These are phyloP conservation scores for Hassar affinis DNA, from an alignment of 2,113 vertebrate species.

Conservation along the genomic window DNA sequence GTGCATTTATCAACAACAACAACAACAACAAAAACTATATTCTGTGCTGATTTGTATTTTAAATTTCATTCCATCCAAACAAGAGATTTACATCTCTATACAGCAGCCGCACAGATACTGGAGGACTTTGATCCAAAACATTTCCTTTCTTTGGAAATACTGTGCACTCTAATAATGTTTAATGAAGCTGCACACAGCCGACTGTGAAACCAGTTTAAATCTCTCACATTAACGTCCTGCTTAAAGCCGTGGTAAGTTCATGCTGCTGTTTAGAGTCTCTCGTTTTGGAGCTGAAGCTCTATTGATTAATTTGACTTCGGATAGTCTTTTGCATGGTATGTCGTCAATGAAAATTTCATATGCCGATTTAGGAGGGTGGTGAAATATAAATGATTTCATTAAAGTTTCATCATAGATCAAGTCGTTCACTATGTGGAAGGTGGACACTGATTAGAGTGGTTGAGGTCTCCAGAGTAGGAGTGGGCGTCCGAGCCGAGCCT, in stretches of 20 bases:
- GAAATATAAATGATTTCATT: slow-evolving; percentile 93
- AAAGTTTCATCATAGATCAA: slow-evolving; percentile 91
- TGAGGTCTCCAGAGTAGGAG: slow-evolving; percentile 46
- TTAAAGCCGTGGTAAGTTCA: slow-evolving; percentile 49
- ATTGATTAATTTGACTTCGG: slow-evolving; percentile 72
- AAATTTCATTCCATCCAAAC: not conserved
- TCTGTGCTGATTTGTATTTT: not conserved
- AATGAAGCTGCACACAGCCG: not conserved
- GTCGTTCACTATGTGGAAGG: slow-evolving; percentile 77
- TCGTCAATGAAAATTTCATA: slow-evolving; percentile 88
- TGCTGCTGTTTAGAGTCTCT: slow-evolving; percentile 64
- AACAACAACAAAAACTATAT: too few species aligned
- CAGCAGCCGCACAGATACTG: not conserved
- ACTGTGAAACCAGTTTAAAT: not conserved
- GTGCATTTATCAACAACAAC: too few species aligned
- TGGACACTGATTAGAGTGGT: slow-evolving; percentile 74
- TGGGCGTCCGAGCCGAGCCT: slow-evolving; percentile 62
- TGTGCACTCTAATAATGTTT: not conserved
- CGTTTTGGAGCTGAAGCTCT: slow-evolving; percentile 45
- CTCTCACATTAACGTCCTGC: not conserved
- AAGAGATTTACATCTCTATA: not conserved
- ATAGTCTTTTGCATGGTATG: slow-evolving; percentile 76
- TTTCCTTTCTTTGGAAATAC: not conserved
- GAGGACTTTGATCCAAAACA: not conserved
- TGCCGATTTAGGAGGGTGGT: slow-evolving; percentile 82